Base-by-base conservation (phyloP, 2,113 vertebrate genomes). In the Salvelinus alpinus region DNA sequence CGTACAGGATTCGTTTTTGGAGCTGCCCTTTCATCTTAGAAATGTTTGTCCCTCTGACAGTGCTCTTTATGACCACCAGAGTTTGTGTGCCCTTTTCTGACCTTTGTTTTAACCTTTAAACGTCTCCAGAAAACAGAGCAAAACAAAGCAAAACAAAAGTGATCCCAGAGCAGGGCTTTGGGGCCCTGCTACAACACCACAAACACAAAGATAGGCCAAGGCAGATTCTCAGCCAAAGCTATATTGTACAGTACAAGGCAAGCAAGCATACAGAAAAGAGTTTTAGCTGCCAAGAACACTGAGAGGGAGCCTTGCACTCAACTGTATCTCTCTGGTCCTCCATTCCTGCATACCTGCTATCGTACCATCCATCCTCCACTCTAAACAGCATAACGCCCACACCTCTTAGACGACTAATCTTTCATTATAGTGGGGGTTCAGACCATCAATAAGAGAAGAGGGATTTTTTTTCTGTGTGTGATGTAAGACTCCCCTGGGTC, bases 301-400 rank as follows among this genome's bases (percentile, higher is more conserved):
- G 54, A 20, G 70, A 82, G 22, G 64, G 80, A 77, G 78, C 74
- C 78, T 75, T 76, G 59, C 88, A 79, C 82, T 88, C 67, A 18
- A 54, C 12, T 8, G 31, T 44, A 65, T 51, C 75, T 81, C 75
- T 29, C 67, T 12, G 24, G 59, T 75, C 76, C 87, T 74, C 84
- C 80, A 71, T 79, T 84, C 84, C 72, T 64, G 62, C 54, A 78
- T 77, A 75, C 86, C 83, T 69, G 16, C 51, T 54, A 54, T 54
- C 16, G 77, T 81, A 74, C 73, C 88, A 84, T 86, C 31, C 78
- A 88, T 82, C 76, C 79, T 70, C 65, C 9, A 74, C 83, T 84
- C 78, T 8, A 69, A 82, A 78, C 76, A 80, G 80, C 71, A 4
- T 72, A 75, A 86, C 87, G 54, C 90, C 85, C 90, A 70, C 85